A percentile compares a stretch with the other conserved stretches of the same genome.
Evolutionary conservation across 2,797 vertebrate species (phyloP).

Genomic region (Diglossa cyanea): DNA sequence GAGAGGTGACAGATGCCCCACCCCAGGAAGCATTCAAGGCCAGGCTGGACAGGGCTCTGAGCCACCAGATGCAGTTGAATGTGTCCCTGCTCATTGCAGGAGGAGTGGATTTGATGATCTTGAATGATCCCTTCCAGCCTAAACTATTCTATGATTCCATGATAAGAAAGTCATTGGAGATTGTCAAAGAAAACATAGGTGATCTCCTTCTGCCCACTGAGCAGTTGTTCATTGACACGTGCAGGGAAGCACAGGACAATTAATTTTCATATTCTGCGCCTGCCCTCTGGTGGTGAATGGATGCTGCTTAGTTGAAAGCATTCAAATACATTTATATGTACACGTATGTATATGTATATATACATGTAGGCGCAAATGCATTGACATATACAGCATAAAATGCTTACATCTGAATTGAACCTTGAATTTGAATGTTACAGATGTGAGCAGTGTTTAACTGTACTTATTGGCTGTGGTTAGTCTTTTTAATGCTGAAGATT

Average conservation of each 20-base stretch:
- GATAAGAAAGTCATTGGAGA: background rate
- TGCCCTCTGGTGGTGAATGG: conserved; percentile 58
- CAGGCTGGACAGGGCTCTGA: background rate
- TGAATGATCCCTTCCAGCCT: background rate
- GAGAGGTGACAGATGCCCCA: background rate
- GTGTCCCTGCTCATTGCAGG: too few relatives aligned
- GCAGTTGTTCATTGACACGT: fast-evolving
- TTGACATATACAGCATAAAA: background rate
- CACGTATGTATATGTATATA: fast-evolving
- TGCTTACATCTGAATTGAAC: background rate
- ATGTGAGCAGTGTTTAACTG: background rate
- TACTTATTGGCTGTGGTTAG: background rate
- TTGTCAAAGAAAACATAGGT: fast-evolving
- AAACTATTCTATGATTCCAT: background rate
- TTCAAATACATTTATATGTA: fast-evolving
- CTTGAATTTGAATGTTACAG: background rate
- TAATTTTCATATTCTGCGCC: background rate
- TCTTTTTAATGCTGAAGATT: background rate
- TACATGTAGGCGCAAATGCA: fast-evolving
- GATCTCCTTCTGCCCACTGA: background rate
- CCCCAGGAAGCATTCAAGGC: background rate
- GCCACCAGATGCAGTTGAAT: background rate
- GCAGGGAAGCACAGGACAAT: background rate
- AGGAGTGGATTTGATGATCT: background rate
- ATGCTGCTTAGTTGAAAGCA: background rate